phyloP scores from a whole-genome alignment of 2,113 vertebrate genomes.

The Anolis carolinensis region DNA sequence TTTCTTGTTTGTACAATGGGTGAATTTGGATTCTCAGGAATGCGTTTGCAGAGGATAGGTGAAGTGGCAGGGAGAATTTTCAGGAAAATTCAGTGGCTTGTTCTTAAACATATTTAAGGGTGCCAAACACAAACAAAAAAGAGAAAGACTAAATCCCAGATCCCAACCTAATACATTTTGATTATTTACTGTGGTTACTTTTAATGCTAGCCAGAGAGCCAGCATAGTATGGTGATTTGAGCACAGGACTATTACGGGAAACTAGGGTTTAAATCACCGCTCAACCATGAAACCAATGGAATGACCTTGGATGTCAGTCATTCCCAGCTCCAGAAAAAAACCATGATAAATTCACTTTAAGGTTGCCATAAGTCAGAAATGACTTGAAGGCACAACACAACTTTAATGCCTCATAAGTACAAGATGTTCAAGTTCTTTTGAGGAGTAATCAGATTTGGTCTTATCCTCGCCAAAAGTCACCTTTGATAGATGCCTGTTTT shows the following conservation, averaged over 20 bases:
- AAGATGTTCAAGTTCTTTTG: not conserved
- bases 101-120: not conserved
- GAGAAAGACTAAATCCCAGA: no score
- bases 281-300: no score
- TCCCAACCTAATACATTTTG: not conserved
- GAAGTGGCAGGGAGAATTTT: not conserved
- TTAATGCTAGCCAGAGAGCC: not conserved
- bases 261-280: no score
- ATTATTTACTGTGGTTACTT: not conserved
- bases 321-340: no score
- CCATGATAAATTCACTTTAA: no score
- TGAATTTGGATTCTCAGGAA: not conserved
- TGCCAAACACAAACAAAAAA: not conserved
- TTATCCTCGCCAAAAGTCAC: not conserved
- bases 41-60: not conserved
- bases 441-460: not conserved
- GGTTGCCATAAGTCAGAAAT: no score
- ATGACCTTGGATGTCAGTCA: no score
- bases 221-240: not conserved
- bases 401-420: not conserved
- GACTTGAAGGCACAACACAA: no score
- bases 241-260: no score
- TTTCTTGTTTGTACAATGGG: not conserved
- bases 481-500: not conserved
- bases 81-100: not conserved